Base-by-base conservation (phyloP, 2,888 invertebrate species). In the Phanerotoma sp. region DNA sequence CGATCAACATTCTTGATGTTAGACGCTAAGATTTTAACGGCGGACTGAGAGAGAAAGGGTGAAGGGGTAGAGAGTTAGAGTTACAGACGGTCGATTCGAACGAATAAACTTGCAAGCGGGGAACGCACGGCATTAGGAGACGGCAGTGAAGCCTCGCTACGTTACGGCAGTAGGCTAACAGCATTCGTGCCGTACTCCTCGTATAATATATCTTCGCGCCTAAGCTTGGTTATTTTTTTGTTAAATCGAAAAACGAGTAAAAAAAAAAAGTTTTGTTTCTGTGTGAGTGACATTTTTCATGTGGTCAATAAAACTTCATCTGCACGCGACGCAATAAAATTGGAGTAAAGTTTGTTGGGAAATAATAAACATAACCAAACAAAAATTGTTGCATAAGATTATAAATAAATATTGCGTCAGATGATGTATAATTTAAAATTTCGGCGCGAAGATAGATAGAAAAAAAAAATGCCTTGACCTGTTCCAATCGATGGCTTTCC, bases 101-200 rank as follows among this genome's bases (percentile, higher is more conserved):
- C 21, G 55, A 57, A 53, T 58, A 50, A 51, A 56, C 49, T 48
- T 54, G 48, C 48, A 35, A 40, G 46, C 51, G 51, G 45, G 46
- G 53, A 44, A 51, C 54, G 44, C 42, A 44, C 54, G 50, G 53
- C 51, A 62, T 45, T 57, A 57, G 52, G 45, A 16, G 48, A 56
- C 47, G 50, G 56, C 50, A 40, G 52, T 54, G 51, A 49, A 49
- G 60, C 49, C 51, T 54, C 52, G 57, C 61, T 57, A 54, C 56
- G 60, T 57, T 53, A 57, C 59, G 57, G 64, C 75, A 75, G 75
- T 75, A 74, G 74, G 75, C 75, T 75, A 75, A 71, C 74, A 67
- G 72, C 74, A 66, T 69, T 73, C 73, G 73, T 62, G 66, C 60
- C 53, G 69, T 67, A 58, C 63, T 56, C 65, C 66, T 66, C 66